Evolutionary conservation across 2,113 vertebrate species (phyloP), one percentile per base, ranked within the genome.

Genomic region (Crotophaga sulcirostris): DNA sequence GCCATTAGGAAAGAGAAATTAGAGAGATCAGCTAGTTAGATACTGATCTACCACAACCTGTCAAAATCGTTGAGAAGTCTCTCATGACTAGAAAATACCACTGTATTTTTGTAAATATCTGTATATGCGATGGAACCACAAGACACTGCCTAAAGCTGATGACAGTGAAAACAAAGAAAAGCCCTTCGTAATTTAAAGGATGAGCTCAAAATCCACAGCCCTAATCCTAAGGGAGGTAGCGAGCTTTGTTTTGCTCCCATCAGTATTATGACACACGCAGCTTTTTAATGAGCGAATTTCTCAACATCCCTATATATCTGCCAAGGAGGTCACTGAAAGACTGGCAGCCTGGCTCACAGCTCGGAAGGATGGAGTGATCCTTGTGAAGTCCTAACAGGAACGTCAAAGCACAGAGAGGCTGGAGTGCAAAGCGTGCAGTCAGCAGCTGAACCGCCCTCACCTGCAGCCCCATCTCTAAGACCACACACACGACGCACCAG

Each of bases 221-320:
- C 1, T 6, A 2, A 5, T 51, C 96, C 72, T 79, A 10, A 10
- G 59, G 83, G 72, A 77, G 45, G n/a, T 4, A 36, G 69, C 56
- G 36, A 49, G 16, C 95, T 93, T 72, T 93, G 88, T 84, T 93
- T 34, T 4, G 7, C 3, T 47, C 88, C 79, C 90, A 38, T 86
- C 75, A 81, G 64, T 24, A 56, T n/a, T 42, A 13, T 56, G 93
- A 89, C 92, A 94, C 90, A n/a, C 0, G 6, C 51, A 70, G 92
- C 10, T 90, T 74, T 83, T 87, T 96, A 95, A 96, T 56, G 89
- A 97, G 90, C 76, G 76, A 38, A 59, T 51, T 28, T 21, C 79
- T 64, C 68, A 74, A 10, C 72, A 84, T 75, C 88, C 36, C 5
- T 8, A 33, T 55, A 76, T 34, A 89, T 68, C 94, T 78, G 92